Percentiles rank a stretch among this genome's conserved stretches.
These are phyloP conservation scores for Diachasma alloeum DNA, from an alignment of 1,140 invertebrate genomes.

Conservation along the genomic window DNA sequence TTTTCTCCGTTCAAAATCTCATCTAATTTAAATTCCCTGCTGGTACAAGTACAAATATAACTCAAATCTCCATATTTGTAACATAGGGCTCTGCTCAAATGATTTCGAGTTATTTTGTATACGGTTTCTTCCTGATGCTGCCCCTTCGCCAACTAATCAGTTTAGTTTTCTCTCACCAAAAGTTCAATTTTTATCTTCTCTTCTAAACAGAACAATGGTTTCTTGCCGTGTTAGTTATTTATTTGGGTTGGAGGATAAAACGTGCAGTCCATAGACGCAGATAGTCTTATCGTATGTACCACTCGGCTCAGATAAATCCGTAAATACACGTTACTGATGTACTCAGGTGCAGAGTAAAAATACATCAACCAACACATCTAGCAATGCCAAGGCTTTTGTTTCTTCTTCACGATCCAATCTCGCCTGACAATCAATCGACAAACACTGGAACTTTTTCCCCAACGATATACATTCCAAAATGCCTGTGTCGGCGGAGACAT, in stretches of 20 bases:
- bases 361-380: background rate
- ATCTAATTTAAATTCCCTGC: too few relatives aligned
- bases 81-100: too few relatives aligned
- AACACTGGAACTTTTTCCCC: background rate
- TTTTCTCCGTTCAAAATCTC: too few relatives aligned
- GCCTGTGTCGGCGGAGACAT: background rate
- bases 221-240: background rate
- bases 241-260: background rate
- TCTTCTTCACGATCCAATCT: background rate
- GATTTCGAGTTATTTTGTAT: too few relatives aligned
- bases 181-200: background rate
- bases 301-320: background rate
- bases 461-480: background rate
- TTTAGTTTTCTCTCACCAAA: too few relatives aligned
- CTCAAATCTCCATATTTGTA: too few relatives aligned
- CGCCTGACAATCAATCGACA: background rate
- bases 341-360: background rate
- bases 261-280: background rate
- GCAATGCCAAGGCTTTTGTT: background rate
- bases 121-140: too few relatives aligned
- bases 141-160: too few relatives aligned
- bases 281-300: slow-evolving; percentile 1
- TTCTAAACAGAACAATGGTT: background rate
- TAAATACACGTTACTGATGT: background rate
- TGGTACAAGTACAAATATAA: too few relatives aligned